Base-by-base conservation (phyloP, 2,113 vertebrate genomes). In the Anas platyrhynchos region DNA sequence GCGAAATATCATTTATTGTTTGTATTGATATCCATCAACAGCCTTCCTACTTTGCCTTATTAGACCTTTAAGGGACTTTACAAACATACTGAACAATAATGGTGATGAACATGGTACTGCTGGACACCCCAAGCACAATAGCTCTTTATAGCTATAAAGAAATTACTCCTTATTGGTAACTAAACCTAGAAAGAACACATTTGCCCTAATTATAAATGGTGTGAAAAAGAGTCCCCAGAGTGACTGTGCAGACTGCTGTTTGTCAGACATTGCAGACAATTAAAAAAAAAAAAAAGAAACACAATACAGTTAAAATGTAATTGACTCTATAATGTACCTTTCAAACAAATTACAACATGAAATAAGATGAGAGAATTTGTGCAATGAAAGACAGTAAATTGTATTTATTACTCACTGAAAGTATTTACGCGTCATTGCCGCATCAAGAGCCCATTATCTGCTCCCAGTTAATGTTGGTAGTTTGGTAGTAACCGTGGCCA, bases 311-410 rank as follows among this genome's bases (percentile, higher is more conserved):
- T 91, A 89, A 86, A 91, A 84, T 76, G 26, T 50, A 78, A 77
- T 86, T 89, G 73, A 56, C 56, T 86, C 34, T 77, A 44, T 66
- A 84, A 82, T 76, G 54, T 89, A 73, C 62, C 48, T 84, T 62
- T 92, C 86, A 91, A 94, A 88, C n/a, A 74, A 77, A 90, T 93
- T 92, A 43, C 48, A 65, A 5, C 6, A 5, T 93, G 54, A 97
- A 95, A 68, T 83, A 86, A 77, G 46, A 86, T 1, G 32, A 72
- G 55, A 80, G 16, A 85, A 74, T 77, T 91, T 87, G 44, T 83
- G 52, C 2, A 38, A n/a, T 41, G 54, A 69, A 86, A 94, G 52
- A 84, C 8, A 59, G 44, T 56, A 95, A 92, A 73, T 62, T n/a
- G 9, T 69, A 68, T 92, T 95, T 94, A 73, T 91, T 95, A 56